Evolutionary conservation across 2,888 invertebrate species (phyloP).

Genomic region (Spodoptera exigua): DNA sequence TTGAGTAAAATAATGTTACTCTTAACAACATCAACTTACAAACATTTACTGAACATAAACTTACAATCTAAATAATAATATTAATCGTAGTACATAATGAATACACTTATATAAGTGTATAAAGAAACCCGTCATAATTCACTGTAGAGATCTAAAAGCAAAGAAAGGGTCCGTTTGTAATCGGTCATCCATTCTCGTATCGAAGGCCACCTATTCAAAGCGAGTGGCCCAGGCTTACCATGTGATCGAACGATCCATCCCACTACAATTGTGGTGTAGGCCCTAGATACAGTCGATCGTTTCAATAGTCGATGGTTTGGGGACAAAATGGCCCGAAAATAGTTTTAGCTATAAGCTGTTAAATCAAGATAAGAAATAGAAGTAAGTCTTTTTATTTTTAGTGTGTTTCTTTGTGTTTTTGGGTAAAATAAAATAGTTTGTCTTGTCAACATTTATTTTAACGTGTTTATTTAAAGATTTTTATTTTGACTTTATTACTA

Average conservation of each 20-base stretch:
- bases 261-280: constrained; percentile 26
- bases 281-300: constrained; percentile 32
- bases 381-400: background rate
- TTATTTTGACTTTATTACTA: no score
- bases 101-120: constrained; percentile 18
- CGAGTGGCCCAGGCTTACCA: constrained; percentile 47
- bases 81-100: constrained; percentile 8
- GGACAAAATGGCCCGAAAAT: background rate
- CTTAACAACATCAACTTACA: no score
- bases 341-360: no score
- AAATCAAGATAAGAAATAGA: background rate
- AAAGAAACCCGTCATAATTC: constrained; percentile 40
- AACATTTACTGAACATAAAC: no score
- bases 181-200: constrained; percentile 58
- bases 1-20: no score
- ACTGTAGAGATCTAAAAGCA: constrained; percentile 43
- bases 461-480: no score
- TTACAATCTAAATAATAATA: no score
- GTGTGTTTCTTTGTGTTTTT: no score
- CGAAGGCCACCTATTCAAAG: constrained; percentile 54
- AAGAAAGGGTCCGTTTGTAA: constrained; percentile 53
- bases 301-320: constrained; percentile 24
- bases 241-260: constrained; percentile 54
- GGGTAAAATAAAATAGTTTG: no score
- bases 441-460: no score